These are phyloP conservation scores for Bombus confusus DNA, from an alignment of 1,140 invertebrate species.

Conservation along the genomic window DNA sequence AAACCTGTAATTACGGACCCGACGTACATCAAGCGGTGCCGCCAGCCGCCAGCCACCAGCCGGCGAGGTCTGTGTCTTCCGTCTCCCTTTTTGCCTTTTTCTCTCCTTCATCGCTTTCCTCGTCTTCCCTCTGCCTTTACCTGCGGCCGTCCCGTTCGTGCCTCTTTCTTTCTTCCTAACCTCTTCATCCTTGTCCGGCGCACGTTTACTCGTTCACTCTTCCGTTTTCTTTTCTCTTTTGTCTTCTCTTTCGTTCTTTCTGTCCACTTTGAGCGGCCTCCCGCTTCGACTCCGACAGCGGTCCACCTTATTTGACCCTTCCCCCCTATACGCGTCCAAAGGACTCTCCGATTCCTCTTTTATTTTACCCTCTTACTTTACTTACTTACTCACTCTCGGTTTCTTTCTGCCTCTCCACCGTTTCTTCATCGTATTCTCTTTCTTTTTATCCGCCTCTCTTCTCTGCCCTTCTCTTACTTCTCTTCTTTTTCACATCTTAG, in stretches of 20 bases:
- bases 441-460: slow-evolving; percentile 20
- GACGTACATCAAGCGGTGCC: slow-evolving; percentile 81
- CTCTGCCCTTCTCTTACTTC: not conserved
- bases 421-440: slow-evolving; percentile 37
- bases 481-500: slow-evolving; percentile 37
- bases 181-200: slow-evolving; percentile 8
- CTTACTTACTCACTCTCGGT: slow-evolving; percentile 62
- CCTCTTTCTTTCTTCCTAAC: slow-evolving; percentile 15
- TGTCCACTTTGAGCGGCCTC: slow-evolving; percentile 56
- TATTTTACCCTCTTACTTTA: slow-evolving; percentile 56
- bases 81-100: slow-evolving; percentile 67
- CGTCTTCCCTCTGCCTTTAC: slow-evolving; percentile 63
- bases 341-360: slow-evolving; percentile 58
- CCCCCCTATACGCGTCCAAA: slow-evolving; percentile 39
- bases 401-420: slow-evolving; percentile 46
- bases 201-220: slow-evolving; percentile 29
- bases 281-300: slow-evolving; percentile 54
- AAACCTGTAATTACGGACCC: slow-evolving; percentile 82
- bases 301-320: slow-evolving; percentile 52
- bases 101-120: slow-evolving; percentile 62
- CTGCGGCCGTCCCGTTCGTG: slow-evolving; percentile 60
- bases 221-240: slow-evolving; percentile 56
- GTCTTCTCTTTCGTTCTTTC: slow-evolving; percentile 52
- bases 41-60: slow-evolving; percentile 70
- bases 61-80: slow-evolving; percentile 64